Percentiles rank a stretch among this genome's conserved stretches.
phyloP scores from a whole-genome alignment of 2,888 invertebrate genomes.

The Trileptium ribeirensis region DNA sequence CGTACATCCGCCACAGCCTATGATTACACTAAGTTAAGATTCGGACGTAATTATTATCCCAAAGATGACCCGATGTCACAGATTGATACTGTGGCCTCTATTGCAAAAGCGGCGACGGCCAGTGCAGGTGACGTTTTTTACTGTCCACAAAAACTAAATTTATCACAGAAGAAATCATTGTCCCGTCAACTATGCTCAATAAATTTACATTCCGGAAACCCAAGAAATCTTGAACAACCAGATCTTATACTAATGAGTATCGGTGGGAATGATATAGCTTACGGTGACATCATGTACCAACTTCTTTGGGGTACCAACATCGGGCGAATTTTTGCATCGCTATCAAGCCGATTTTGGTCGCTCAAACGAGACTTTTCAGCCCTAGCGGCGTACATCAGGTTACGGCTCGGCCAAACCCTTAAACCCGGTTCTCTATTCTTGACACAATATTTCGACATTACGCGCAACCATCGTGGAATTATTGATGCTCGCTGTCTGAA shows the following conservation, averaged over 20 bases:
- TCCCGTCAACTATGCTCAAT: no score
- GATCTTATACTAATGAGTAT: constrained; percentile 40
- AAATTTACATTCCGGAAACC: no score
- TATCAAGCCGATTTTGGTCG: background rate
- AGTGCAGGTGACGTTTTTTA: background rate
- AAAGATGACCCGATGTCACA: background rate
- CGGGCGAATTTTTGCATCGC: background rate
- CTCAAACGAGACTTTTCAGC: constrained; percentile 21
- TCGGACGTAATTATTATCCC: no score
- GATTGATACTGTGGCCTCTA: background rate
- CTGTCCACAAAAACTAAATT: background rate
- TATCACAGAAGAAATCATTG: background rate
- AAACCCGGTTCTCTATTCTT: constrained; percentile 32
- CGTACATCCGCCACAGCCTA: background rate
- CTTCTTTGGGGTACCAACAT: constrained; percentile 32
- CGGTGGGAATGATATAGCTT: constrained; percentile 47
- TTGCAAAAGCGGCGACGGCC: background rate
- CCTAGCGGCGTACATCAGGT: constrained; percentile 15
- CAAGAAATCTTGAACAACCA: constrained; percentile 25
- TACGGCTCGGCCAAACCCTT: background rate
- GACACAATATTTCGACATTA: constrained; percentile 42
- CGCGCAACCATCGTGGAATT: constrained; percentile 40
- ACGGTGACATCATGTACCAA: constrained; percentile 39
- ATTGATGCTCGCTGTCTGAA: constrained; percentile 42
- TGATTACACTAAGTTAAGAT: background rate